phyloP scores from a whole-genome alignment of 1,140 invertebrate genomes.

The Mactra quadrangularis region DNA sequence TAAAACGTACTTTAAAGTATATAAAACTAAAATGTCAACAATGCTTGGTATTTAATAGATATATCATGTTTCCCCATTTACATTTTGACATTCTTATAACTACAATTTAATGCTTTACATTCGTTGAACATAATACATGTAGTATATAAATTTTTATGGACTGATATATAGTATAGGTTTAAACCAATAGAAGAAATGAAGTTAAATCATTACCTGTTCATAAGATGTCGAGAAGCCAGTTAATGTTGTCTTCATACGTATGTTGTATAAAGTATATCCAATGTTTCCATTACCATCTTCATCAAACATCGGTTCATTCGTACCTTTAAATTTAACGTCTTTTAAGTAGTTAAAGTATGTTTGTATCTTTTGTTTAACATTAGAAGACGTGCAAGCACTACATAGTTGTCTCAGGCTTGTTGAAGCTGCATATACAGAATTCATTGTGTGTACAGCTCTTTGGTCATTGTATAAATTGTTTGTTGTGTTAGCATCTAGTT shows the following conservation, averaged over 20 bases:
- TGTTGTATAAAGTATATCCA: conserved; percentile 71
- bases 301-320: conserved; percentile 63
- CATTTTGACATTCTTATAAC: too few relatives aligned
- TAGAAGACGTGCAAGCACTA: not conserved
- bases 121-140: too few relatives aligned
- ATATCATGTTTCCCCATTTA: too few relatives aligned
- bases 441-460: conserved; percentile 65
- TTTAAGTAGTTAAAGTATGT: not conserved
- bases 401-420: conserved; percentile 13
- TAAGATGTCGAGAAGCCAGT: too few relatives aligned
- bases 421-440: conserved; percentile 64
- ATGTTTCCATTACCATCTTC: conserved; percentile 71
- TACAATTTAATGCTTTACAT: too few relatives aligned
- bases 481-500: conserved; percentile 3
- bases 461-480: conserved; percentile 60
- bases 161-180: too few relatives aligned
- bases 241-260: conserved; percentile 51
- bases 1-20: too few relatives aligned
- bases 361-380: not conserved
- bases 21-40: too few relatives aligned
- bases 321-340: not conserved
- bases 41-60: too few relatives aligned
- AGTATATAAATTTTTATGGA: too few relatives aligned
- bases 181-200: too few relatives aligned
- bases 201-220: too few relatives aligned